Conservation (phyloP, 2,888 invertebrate species). For the Tetranychus piercei region DNA sequence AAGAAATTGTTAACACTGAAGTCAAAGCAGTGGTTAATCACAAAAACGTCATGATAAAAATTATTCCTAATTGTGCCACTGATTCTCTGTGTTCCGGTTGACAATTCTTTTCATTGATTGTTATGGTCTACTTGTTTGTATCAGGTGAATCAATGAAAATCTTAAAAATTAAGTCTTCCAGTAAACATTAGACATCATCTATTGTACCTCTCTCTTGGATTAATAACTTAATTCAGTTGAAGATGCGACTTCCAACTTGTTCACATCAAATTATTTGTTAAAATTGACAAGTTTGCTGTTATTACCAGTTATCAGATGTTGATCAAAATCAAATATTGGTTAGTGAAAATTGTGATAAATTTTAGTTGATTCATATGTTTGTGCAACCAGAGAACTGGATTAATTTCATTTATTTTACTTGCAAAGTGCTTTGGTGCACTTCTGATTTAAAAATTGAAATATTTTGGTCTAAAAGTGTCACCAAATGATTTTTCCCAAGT, state of each 20-base stretch:
- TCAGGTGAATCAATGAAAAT: too few relatives aligned
- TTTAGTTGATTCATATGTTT: background rate
- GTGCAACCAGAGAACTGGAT: background rate
- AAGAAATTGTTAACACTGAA: background rate
- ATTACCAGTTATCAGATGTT: background rate
- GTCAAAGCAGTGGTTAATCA: background rate
- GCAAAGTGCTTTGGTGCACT: too few relatives aligned
- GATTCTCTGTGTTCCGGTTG: slow-evolving; percentile 1
- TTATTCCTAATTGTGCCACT: background rate
- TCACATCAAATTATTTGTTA: background rate
- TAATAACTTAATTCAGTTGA: background rate
- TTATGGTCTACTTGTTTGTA: background rate
- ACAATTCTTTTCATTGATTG: background rate
- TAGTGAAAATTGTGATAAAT: background rate
- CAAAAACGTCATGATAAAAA: background rate
- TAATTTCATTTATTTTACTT: background rate
- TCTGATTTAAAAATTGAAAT: background rate
- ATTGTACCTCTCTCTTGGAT: background rate
- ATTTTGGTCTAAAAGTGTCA: background rate
- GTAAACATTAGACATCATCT: background rate
- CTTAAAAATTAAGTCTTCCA: background rate
- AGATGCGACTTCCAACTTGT: background rate
- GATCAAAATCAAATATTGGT: background rate
- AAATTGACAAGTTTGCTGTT: background rate
- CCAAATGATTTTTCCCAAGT: background rate